These are phyloP conservation scores for Ernsta delagoae DNA, from an alignment of 2,888 invertebrate genomes.

Conservation along the genomic window DNA sequence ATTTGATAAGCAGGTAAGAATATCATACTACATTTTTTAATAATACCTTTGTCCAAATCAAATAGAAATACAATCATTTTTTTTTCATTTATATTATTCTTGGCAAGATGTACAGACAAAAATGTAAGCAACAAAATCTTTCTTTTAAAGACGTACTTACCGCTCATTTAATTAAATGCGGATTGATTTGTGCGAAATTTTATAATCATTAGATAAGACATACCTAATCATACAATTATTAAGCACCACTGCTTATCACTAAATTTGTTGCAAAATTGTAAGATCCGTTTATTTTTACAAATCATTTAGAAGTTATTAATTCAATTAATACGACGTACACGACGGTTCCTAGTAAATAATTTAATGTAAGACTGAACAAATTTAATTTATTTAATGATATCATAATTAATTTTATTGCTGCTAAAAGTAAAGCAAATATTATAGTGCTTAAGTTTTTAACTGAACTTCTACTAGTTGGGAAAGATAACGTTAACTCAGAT, in stretches of 20 bases:
- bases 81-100: too few species aligned
- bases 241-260: neutral
- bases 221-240: too few species aligned
- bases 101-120: too few species aligned
- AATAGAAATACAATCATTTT: too few species aligned
- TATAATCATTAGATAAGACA: neutral
- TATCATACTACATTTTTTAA: too few species aligned
- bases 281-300: conserved; percentile 20
- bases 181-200: neutral
- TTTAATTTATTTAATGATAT: neutral
- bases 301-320: conserved; percentile 55
- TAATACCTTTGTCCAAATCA: too few species aligned
- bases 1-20: too few species aligned
- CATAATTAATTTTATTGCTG: neutral
- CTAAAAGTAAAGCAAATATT: neutral
- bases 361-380: conserved; percentile 1
- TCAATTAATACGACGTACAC: conserved; percentile 55
- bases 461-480: neutral
- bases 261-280: conserved; percentile 12
- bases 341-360: neutral
- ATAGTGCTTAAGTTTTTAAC: neutral
- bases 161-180: too few species aligned
- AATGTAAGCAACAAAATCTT: too few species aligned
- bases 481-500: neutral
- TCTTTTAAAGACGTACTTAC: too few species aligned